Conservation (phyloP, 2,797 vertebrate genomes). For the Crypturellus tataupa region DNA sequence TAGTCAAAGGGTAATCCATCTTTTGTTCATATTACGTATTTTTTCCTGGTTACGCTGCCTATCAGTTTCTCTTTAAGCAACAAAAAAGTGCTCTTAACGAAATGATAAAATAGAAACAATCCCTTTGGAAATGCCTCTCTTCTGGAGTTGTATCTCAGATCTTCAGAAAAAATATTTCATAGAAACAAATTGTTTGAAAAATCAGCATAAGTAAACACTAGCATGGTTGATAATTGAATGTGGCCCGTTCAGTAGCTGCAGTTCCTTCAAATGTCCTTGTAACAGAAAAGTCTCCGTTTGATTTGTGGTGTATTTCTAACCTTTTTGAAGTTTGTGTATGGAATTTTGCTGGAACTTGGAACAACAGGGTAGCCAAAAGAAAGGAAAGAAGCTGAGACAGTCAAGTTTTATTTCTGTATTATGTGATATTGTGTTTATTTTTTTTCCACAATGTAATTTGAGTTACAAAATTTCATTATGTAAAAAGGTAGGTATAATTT, state of each 20-base stretch:
- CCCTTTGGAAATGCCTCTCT: background rate
- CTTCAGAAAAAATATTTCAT: slow-evolving; percentile 12
- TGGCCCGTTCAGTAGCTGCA: background rate
- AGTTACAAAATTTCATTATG: background rate
- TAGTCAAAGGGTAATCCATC: slow-evolving; percentile 45
- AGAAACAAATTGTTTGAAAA: background rate
- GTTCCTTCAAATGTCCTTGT: background rate
- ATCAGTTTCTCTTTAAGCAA: background rate
- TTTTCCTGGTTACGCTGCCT: slow-evolving; percentile 29
- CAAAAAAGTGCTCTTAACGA: background rate
- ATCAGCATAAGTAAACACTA: background rate
- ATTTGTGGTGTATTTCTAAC: slow-evolving; percentile 14
- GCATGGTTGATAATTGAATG: background rate
- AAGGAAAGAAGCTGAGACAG: background rate
- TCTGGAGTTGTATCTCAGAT: background rate
- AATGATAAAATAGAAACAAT: background rate
- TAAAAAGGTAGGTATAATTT: background rate
- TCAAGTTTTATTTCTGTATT: background rate
- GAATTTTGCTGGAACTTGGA: background rate
- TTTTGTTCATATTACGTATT: slow-evolving; percentile 17
- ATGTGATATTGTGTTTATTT: background rate
- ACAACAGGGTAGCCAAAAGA: background rate
- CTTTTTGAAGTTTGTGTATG: background rate
- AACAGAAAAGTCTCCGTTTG: background rate
- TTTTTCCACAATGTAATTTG: background rate